Percentiles rank a stretch among this genome's conserved stretches.
Evolutionary conservation across 1,140 invertebrate species (phyloP).

Genomic region (Chrysoperla carnea): DNA sequence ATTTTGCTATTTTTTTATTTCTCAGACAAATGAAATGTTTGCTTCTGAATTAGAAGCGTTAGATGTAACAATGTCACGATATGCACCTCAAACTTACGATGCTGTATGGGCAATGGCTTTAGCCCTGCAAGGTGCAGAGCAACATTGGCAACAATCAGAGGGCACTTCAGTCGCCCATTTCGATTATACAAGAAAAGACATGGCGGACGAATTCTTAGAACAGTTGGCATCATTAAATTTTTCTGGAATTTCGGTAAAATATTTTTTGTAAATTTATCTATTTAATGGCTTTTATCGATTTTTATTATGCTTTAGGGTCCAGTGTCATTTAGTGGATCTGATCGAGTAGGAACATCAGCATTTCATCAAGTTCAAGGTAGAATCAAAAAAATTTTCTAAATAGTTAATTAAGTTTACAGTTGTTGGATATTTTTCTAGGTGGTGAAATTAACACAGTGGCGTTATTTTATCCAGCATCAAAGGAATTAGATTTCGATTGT

Average conservation of each 20-base stretch:
- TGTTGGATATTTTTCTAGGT: slow-evolving; percentile 26
- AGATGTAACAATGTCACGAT: slow-evolving; percentile 38
- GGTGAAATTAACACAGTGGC: slow-evolving; percentile 49
- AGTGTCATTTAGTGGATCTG: slow-evolving; percentile 68
- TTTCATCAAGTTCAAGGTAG: slow-evolving; percentile 76
- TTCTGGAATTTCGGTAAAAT: slow-evolving; percentile 63
- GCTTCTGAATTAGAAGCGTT: slow-evolving; percentile 27
- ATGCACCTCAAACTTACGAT: slow-evolving; percentile 66
- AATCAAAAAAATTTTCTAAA: slow-evolving; percentile 4
- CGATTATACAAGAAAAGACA: slow-evolving; percentile 47
- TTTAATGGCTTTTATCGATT: not conserved
- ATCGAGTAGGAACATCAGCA: slow-evolving; percentile 64
- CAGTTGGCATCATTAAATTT: slow-evolving; percentile 58
- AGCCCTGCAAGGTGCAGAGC: slow-evolving; percentile 34
- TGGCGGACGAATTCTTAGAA: slow-evolving; percentile 45
- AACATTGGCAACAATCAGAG: slow-evolving; percentile 12
- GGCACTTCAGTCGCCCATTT: slow-evolving; percentile 38
- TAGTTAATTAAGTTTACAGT: not conserved
- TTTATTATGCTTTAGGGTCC: slow-evolving; percentile 42
- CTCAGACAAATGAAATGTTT: slow-evolving; percentile 53
- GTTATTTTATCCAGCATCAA: slow-evolving; percentile 48
- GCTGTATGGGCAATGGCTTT: slow-evolving; percentile 76
- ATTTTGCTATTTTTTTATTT: slow-evolving; percentile 3
- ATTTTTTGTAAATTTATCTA: not conserved
- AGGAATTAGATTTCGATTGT: slow-evolving; percentile 50